A percentile compares a stretch with the other conserved stretches of the same genome.
Evolutionary conservation across 2,888 invertebrate genomes (phyloP).

Genomic region (Apamea anceps): DNA sequence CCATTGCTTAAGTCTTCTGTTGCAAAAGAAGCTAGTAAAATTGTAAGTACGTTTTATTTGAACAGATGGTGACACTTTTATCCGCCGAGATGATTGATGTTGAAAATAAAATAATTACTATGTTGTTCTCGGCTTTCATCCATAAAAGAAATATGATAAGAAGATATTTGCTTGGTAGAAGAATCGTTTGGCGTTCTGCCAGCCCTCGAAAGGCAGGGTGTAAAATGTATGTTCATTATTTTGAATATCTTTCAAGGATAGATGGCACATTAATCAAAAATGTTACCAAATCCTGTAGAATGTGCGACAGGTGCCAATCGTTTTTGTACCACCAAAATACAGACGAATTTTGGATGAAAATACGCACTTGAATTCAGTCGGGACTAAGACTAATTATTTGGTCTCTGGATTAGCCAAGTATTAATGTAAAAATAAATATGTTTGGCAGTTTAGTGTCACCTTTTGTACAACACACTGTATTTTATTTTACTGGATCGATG

Average conservation of each 20-base stretch:
- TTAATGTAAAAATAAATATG: not conserved
- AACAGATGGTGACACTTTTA: not conserved
- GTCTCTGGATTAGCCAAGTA: not conserved
- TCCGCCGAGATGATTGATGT: not conserved
- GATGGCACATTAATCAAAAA: slow-evolving; percentile 25
- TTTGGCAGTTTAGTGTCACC: slow-evolving; percentile 5
- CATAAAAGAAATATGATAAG: slow-evolving; percentile 42
- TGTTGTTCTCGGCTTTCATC: slow-evolving; percentile 7
- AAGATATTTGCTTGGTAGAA: slow-evolving; percentile 21
- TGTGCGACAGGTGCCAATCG: not conserved
- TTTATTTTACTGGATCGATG: slow-evolving; percentile 24
- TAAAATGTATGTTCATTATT: slow-evolving; percentile 26
- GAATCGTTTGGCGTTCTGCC: slow-evolving; percentile 47
- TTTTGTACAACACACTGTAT: slow-evolving; percentile 1
- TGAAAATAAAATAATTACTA: not conserved
- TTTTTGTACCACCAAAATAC: not conserved
- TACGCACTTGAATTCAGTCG: not conserved
- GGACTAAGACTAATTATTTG: not conserved
- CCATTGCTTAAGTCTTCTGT: slow-evolving; percentile 32
- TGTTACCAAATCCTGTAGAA: slow-evolving; percentile 8
- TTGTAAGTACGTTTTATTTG: slow-evolving; percentile 25
- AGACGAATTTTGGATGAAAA: not conserved
- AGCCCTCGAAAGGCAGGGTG: slow-evolving; percentile 16
- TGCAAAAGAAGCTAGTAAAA: slow-evolving; percentile 21
- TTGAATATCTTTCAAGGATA: slow-evolving; percentile 16